Evolutionary conservation across 2,113 vertebrate genomes (phyloP).

Genomic region (Lasiurus borealis): DNA sequence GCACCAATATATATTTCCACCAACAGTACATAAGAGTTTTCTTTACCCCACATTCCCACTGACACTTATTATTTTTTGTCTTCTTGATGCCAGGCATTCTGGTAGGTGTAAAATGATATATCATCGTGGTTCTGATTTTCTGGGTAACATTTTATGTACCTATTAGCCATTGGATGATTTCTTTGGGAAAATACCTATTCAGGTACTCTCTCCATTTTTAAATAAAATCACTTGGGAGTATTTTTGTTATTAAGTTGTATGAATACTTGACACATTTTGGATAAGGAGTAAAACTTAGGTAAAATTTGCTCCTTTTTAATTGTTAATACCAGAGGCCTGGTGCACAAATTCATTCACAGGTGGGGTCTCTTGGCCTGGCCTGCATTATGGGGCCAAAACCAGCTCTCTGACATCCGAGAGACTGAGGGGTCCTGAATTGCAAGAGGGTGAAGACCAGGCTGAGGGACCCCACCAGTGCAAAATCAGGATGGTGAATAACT

Average conservation of each 20-base stretch:
- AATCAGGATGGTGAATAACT: no score
- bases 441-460: no score
- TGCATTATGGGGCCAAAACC: no score
- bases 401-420: no score
- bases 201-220: neutral
- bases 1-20: neutral
- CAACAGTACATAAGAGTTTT: neutral
- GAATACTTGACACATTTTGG: neutral
- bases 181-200: neutral
- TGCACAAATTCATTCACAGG: no score
- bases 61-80: neutral
- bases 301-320: neutral
- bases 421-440: no score
- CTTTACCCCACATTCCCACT: neutral
- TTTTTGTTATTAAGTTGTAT: neutral
- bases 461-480: no score
- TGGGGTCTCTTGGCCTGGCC: no score
- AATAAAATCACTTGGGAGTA: neutral
- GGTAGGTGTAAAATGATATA: neutral
- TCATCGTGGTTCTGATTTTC: neutral
- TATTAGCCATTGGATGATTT: neutral
- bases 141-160: neutral
- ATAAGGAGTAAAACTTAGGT: neutral
- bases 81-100: neutral
- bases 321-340: neutral